A percentile compares a stretch with the other conserved stretches of the same genome.
phyloP scores from a whole-genome alignment of 2,113 vertebrate genomes.

The Turnix velox region DNA sequence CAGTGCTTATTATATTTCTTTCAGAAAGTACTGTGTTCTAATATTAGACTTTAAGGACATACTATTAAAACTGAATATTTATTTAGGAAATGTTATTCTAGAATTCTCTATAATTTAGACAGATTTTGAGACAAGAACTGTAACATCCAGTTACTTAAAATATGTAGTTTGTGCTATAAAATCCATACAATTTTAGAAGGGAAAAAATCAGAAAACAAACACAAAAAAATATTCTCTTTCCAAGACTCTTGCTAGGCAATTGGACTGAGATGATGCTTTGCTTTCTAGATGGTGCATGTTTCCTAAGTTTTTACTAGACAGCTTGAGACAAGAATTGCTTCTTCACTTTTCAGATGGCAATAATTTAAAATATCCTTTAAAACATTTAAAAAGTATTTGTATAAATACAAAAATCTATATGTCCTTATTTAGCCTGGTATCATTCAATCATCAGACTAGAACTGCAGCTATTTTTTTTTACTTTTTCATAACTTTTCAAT shows the following conservation, averaged over 20 bases:
- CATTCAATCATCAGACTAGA: background rate
- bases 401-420: background rate
- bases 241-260: background rate
- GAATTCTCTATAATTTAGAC: background rate
- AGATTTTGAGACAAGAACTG: background rate
- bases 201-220: background rate
- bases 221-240: background rate
- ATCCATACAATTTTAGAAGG: background rate
- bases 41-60: background rate
- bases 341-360: background rate
- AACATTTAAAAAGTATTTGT: background rate
- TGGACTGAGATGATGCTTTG: background rate
- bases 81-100: background rate
- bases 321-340: background rate
- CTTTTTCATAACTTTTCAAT: background rate
- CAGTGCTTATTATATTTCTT: background rate
- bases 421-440: background rate
- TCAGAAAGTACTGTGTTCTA: background rate
- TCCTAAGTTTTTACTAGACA: background rate
- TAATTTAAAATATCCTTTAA: background rate
- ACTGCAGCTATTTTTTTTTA: background rate
- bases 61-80: background rate
- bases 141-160: background rate
- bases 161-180: background rate
- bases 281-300: background rate